Percentiles rank a stretch among this genome's conserved stretches.
Conservation (phyloP, 1,140 invertebrate species). For the Oedothorax gibbosus region DNA sequence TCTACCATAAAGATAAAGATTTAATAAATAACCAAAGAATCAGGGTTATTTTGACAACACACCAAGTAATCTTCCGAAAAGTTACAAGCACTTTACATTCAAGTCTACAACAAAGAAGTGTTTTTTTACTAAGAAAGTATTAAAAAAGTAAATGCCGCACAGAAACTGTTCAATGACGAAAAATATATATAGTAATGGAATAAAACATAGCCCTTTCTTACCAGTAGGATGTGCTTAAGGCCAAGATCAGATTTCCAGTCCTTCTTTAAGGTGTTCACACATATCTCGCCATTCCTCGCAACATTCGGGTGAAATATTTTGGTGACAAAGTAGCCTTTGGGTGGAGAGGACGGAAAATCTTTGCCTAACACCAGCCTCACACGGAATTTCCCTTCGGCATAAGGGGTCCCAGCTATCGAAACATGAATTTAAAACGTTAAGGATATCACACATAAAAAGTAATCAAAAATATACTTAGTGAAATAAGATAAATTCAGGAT, state of each 20-base stretch:
- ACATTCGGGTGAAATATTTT: constrained; percentile 99
- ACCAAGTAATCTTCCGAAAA: too few species aligned
- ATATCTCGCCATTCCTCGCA: constrained; percentile 93
- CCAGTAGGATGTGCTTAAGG: constrained; percentile 94
- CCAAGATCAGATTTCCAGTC: constrained; percentile 97
- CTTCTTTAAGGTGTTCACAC: constrained; percentile 96
- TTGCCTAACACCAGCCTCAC: constrained; percentile 92
- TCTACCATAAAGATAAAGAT: too few species aligned
- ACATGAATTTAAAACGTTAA: neutral
- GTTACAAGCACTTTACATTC: too few species aligned
- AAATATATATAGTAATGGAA: neutral
- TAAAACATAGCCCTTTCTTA: constrained; percentile 69
- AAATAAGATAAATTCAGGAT: too few species aligned
- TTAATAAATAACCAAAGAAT: too few species aligned
- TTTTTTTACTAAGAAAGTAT: neutral
- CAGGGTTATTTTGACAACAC: too few species aligned
- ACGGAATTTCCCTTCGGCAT: constrained; percentile 84
- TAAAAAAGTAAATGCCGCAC: too few species aligned
- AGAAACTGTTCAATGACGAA: neutral
- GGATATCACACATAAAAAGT: too few species aligned
- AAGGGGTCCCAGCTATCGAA: constrained; percentile 82
- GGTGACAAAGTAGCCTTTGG: constrained; percentile 94
- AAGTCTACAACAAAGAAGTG: too few species aligned
- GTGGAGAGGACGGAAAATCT: constrained; percentile 92
- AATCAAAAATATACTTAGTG: too few species aligned